Base-by-base conservation (phyloP, 2,113 vertebrate genomes). In the Ifrita kowaldi region DNA sequence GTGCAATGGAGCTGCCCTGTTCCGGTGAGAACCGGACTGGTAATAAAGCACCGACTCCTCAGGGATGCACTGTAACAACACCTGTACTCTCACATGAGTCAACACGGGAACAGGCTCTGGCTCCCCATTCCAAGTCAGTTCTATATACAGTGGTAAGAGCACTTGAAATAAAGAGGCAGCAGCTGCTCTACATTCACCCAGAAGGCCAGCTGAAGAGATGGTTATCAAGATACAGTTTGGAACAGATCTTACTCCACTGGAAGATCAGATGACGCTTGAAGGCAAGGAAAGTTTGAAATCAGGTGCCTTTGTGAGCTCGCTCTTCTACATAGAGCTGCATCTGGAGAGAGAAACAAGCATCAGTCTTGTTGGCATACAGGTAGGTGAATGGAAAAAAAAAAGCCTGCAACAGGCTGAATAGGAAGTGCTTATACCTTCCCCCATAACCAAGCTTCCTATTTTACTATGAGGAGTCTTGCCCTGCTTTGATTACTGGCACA, bases 241-340 rank as follows among this genome's bases (percentile, higher is more conserved):
- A 75, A 88, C 60, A 75, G 6, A 39, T 85, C 76, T 73, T 79
- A 50, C 39, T 93, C 79, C 70, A n/a, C 80, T 75, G 86, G 90
- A 92, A 87, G 86, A 95, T 93, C 65, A 70, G 77, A 37, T 28
- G 74, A 90, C 75, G 62, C 83, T 70, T 41, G 77, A 92, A 95
- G 78, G 71, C 82, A 90, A 41, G 19, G 75, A 87, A 50, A 76
- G 52, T 7, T 4, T 16, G 32, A 26, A 73, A 78, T 98, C 98
- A 98, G 84, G 98, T 98, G 65, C 97, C 97, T 93, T 99, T 99
- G 82, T 99, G 99, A 47, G 99, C 98, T 89, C 98, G 97, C 70
- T 99, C 99, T 93, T 99, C 99, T 63, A 99, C 99, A 2, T 99
- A 99, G 3, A 99, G 98, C 97, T 99, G 99, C 99, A 99, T 99